phyloP scores from a whole-genome alignment of 2,888 invertebrate genomes.

The Orthosia gothica region DNA sequence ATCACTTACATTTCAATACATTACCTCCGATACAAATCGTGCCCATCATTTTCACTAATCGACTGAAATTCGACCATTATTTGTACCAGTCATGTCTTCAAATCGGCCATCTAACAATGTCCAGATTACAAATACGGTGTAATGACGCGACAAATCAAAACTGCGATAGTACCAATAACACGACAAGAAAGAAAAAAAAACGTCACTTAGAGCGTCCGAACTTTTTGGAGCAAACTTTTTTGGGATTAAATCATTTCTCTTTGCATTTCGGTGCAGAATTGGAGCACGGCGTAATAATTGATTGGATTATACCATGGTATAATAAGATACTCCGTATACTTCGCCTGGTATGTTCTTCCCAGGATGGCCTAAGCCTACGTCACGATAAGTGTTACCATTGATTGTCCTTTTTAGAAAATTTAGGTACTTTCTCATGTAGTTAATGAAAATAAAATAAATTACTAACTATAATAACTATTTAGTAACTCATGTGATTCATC shows the following conservation, averaged over 20 bases:
- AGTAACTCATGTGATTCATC: too few species aligned
- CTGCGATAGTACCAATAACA: conserved; percentile 43
- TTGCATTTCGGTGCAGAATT: conserved; percentile 82
- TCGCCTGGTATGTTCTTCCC: too few species aligned
- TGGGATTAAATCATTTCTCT: conserved; percentile 79
- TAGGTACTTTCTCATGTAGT: too few species aligned
- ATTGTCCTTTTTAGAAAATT: too few species aligned
- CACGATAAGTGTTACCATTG: too few species aligned
- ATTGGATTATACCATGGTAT: too few species aligned
- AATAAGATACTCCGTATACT: too few species aligned
- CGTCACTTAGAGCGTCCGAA: conserved; percentile 33
- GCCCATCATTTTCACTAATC: conserved; percentile 41
- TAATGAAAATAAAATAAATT: too few species aligned
- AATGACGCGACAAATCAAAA: conserved; percentile 47
- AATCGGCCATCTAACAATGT: conserved; percentile 42
- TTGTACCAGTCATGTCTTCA: conserved; percentile 39
- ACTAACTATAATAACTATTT: too few species aligned
- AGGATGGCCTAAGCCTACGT: too few species aligned
- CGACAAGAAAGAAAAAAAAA: conserved; percentile 19
- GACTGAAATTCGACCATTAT: conserved; percentile 29
- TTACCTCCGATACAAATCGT: conserved; percentile 37
- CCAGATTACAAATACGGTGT: conserved; percentile 57
- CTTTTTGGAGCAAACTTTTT: conserved; percentile 59
- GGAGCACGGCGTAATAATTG: conserved; percentile 87
- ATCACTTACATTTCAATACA: conserved; percentile 41